These are phyloP conservation scores for Cephus pygmeus DNA, from an alignment of 2,888 invertebrate species.

Conservation along the genomic window DNA sequence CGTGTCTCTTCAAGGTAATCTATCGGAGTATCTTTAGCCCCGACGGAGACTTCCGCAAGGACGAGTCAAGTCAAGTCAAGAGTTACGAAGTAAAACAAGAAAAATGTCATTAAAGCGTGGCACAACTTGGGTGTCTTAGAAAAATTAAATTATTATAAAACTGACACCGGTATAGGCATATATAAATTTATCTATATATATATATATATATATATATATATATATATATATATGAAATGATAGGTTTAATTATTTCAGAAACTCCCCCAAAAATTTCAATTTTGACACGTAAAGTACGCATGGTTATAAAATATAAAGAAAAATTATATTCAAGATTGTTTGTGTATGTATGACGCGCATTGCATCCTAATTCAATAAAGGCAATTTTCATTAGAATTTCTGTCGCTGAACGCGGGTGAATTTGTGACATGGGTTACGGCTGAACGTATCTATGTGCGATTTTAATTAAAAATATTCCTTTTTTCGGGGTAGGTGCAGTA, in stretches of 20 bases:
- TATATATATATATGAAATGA: background rate
- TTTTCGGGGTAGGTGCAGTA: background rate
- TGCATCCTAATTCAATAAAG: constrained; percentile 30
- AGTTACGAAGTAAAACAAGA: background rate
- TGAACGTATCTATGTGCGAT: constrained; percentile 20
- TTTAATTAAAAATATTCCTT: constrained; percentile 49
- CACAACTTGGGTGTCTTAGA: background rate
- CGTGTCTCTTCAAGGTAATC: constrained; percentile 46
- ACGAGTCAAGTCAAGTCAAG: constrained; percentile 20
- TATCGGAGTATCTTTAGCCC: constrained; percentile 36
- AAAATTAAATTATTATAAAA: background rate
- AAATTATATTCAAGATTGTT: background rate
- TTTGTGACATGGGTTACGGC: background rate
- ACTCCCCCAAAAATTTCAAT: background rate
- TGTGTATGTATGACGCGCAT: background rate
- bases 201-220: background rate
- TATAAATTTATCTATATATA: background rate
- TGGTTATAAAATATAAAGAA: background rate
- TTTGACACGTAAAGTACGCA: background rate
- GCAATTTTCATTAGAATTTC: constrained; percentile 18
- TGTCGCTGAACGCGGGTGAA: constrained; percentile 20
- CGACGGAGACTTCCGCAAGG: constrained; percentile 31
- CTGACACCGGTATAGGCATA: background rate
- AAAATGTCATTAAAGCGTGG: background rate
- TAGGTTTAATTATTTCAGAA: background rate